These are phyloP conservation scores for Synanthedon andrenaeformis DNA, from an alignment of 2,888 invertebrate species.

Conservation along the genomic window DNA sequence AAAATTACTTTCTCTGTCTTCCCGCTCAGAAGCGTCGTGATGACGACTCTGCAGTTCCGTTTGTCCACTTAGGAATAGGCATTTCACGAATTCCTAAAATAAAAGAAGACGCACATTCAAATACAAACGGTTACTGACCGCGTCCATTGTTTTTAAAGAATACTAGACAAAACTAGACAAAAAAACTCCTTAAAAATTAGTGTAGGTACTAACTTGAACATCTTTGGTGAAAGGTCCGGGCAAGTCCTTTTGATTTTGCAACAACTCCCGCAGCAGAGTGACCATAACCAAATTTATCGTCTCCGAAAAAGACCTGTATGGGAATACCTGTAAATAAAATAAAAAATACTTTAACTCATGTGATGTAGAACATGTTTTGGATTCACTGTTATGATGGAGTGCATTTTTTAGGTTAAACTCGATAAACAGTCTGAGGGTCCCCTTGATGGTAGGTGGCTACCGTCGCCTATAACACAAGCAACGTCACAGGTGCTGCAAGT, in stretches of 20 bases:
- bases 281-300: conserved; percentile 94
- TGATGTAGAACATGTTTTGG: too few species aligned
- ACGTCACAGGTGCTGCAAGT: too few species aligned
- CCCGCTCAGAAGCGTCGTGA: conserved; percentile 85
- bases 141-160: too few species aligned
- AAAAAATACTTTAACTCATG: not conserved
- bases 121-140: too few species aligned
- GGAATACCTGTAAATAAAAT: conserved; percentile 74
- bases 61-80: conserved; percentile 91
- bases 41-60: conserved; percentile 90
- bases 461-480: too few species aligned
- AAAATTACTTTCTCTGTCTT: conserved; percentile 84
- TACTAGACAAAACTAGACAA: too few species aligned
- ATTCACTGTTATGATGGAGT: too few species aligned
- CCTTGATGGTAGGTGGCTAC: too few species aligned
- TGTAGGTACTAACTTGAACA: conserved; percentile 74
- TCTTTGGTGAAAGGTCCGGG: conserved; percentile 93
- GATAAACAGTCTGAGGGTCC: too few species aligned
- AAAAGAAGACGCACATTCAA: not conserved
- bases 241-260: conserved; percentile 91
- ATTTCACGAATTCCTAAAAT: conserved; percentile 84
- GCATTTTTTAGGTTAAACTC: too few species aligned
- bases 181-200: too few species aligned
- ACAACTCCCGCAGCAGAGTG: conserved; percentile 87
- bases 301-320: conserved; percentile 95